Evolutionary conservation across 2,797 vertebrate species (phyloP).

Genomic region (Otolemur crassicaudatus): DNA sequence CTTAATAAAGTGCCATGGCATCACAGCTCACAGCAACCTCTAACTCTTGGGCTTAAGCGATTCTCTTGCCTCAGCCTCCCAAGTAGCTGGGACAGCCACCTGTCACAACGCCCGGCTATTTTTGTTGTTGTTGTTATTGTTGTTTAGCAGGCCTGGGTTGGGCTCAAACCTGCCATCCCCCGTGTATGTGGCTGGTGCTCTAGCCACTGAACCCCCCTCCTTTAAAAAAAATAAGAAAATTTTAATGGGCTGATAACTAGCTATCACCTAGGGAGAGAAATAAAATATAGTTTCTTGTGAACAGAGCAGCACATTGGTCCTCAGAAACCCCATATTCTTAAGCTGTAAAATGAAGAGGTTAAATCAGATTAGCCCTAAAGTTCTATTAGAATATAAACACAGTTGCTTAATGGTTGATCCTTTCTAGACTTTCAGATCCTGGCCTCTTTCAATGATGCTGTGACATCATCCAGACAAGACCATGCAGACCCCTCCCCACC

Average conservation of each 20-base stretch:
- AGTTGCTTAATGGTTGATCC: not conserved
- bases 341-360: not conserved
- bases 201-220: too few species aligned
- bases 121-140: too few species aligned
- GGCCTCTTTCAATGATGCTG: not conserved
- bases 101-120: too few species aligned
- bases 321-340: not conserved
- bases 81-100: too few species aligned
- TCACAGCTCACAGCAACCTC: too few species aligned
- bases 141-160: too few species aligned
- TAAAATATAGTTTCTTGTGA: not conserved
- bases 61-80: too few species aligned
- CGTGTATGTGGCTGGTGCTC: too few species aligned
- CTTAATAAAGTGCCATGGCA: too few species aligned
- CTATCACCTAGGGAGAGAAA: not conserved
- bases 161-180: too few species aligned
- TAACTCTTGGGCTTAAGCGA: too few species aligned
- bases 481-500: too few species aligned
- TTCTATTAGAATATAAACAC: not conserved
- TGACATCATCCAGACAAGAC: not conserved
- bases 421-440: slow-evolving; percentile 1
- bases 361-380: not conserved
- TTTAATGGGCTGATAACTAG: not conserved
- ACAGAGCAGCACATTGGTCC: not conserved
- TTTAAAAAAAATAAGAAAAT: not conserved